Percentiles rank a stretch among this genome's conserved stretches.
phyloP scores from a whole-genome alignment of 2,888 invertebrate genomes.

The Psococerastis gibbosa region DNA sequence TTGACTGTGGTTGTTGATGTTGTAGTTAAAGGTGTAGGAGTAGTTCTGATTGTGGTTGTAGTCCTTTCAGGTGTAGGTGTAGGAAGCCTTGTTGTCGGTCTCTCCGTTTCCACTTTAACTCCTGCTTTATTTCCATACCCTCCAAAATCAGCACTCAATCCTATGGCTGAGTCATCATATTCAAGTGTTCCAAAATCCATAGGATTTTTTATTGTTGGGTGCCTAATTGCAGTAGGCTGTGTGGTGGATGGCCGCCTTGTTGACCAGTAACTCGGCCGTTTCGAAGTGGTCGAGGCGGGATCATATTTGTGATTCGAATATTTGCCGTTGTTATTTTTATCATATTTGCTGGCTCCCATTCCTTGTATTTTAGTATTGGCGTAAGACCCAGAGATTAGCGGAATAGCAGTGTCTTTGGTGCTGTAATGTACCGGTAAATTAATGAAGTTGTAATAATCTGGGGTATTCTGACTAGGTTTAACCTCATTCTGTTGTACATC shows the following conservation, averaged over 20 bases:
- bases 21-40: slow-evolving; percentile 19
- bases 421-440: slow-evolving; percentile 48
- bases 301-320: slow-evolving; percentile 23
- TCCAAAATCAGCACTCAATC: slow-evolving; percentile 6
- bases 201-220: not conserved
- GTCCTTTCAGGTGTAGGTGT: slow-evolving; percentile 15
- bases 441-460: slow-evolving; percentile 46
- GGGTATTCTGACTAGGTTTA: slow-evolving; percentile 33
- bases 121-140: slow-evolving; percentile 8
- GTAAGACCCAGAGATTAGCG: slow-evolving; percentile 49
- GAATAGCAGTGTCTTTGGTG: slow-evolving; percentile 37
- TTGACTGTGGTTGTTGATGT: slow-evolving; percentile 23
- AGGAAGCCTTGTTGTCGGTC: slow-evolving; percentile 18
- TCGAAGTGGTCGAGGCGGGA: slow-evolving; percentile 22
- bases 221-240: not conserved
- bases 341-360: slow-evolving; percentile 15
- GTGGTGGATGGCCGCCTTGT: slow-evolving; percentile 18
- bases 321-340: slow-evolving; percentile 8
- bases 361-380: slow-evolving; percentile 54
- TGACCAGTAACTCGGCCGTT: slow-evolving; percentile 24
- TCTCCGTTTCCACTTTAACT: slow-evolving; percentile 14
- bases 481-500: slow-evolving; percentile 22
- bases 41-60: slow-evolving; percentile 19
- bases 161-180: slow-evolving; percentile 7
- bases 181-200: not conserved